Evolutionary conservation across 2,888 invertebrate species (phyloP).

Genomic region (Caenorhabditis drosophilae): DNA sequence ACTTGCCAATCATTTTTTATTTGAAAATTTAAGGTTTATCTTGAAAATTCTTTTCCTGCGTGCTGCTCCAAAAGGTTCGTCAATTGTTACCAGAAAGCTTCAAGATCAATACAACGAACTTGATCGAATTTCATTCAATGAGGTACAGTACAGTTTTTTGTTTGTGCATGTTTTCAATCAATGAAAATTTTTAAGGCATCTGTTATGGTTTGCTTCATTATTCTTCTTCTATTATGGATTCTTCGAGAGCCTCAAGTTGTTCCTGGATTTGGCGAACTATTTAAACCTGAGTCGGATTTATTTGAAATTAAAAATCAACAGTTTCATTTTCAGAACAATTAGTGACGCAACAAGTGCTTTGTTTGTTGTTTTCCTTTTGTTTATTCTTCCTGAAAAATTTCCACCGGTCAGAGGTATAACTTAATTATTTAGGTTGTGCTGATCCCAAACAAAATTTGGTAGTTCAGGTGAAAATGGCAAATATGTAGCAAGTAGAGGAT

Average conservation of each 20-base stretch:
- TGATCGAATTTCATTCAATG: slow-evolving; percentile 49
- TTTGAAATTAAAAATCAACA: background rate
- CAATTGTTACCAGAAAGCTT: slow-evolving; percentile 53
- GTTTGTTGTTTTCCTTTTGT: slow-evolving; percentile 82
- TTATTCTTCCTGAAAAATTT: slow-evolving; percentile 80
- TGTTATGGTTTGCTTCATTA: slow-evolving; percentile 74
- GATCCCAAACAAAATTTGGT: background rate
- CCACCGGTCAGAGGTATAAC: slow-evolving; percentile 1
- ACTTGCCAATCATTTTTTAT: background rate
- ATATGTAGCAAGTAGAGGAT: slow-evolving; percentile 30
- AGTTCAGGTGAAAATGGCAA: slow-evolving; percentile 10
- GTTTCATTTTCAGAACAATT: slow-evolving; percentile 50
- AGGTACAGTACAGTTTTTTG: slow-evolving; percentile 27
- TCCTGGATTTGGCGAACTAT: slow-evolving; percentile 80
- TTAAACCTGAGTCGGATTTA: slow-evolving; percentile 56
- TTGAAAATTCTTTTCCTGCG: slow-evolving; percentile 46
- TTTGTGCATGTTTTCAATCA: background rate
- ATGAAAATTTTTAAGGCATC: slow-evolving; percentile 9
- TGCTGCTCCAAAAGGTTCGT: slow-evolving; percentile 51
- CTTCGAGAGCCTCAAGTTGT: slow-evolving; percentile 87
- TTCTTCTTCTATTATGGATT: slow-evolving; percentile 85
- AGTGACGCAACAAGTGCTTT: slow-evolving; percentile 76
- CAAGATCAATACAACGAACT: slow-evolving; percentile 56
- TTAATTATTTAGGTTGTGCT: background rate
- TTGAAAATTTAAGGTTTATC: slow-evolving; percentile 20